phyloP scores from a whole-genome alignment of 2,113 vertebrate genomes.

The Neoarius graeffei region DNA sequence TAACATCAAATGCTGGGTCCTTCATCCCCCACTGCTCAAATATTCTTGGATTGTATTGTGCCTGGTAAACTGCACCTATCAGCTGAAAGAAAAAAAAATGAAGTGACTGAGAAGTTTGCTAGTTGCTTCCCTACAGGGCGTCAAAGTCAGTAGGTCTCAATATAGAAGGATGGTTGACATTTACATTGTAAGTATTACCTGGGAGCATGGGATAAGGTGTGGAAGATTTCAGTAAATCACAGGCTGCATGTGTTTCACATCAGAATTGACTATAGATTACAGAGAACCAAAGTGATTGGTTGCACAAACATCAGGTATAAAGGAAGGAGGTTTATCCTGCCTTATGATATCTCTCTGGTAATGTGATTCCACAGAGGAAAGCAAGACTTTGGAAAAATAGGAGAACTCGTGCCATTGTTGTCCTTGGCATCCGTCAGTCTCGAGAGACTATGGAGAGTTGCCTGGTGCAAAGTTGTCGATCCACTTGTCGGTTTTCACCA shows the following conservation, averaged over 20 bases:
- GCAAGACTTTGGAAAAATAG: not conserved
- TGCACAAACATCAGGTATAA: not conserved
- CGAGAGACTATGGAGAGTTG: too few species aligned
- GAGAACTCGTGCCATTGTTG: not conserved
- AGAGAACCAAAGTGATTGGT: not conserved
- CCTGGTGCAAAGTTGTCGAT: too few species aligned
- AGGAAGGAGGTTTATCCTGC: not conserved
- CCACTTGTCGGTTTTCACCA: too few species aligned
- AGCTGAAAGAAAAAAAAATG: not conserved
- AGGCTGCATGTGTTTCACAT: constrained; percentile 13
- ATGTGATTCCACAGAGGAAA: constrained; percentile 15
- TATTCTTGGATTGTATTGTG: not conserved
- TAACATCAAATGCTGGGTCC: not conserved
- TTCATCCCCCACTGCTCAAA: not conserved
- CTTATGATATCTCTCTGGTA: not conserved
- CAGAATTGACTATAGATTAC: constrained; percentile 15
- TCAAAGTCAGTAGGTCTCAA: not conserved
- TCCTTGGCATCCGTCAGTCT: too few species aligned
- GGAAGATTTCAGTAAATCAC: constrained; percentile 21
- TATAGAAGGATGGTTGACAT: not conserved
- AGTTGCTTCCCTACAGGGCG: not conserved
- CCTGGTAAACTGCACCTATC: not conserved
- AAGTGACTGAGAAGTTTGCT: not conserved
- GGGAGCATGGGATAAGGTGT: not conserved
- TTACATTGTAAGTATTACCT: not conserved